Percentiles rank a stretch among this genome's conserved stretches.
These are phyloP conservation scores for Nephrocerus scutellatus DNA, from an alignment of 2,888 invertebrate genomes.

Conservation along the genomic window DNA sequence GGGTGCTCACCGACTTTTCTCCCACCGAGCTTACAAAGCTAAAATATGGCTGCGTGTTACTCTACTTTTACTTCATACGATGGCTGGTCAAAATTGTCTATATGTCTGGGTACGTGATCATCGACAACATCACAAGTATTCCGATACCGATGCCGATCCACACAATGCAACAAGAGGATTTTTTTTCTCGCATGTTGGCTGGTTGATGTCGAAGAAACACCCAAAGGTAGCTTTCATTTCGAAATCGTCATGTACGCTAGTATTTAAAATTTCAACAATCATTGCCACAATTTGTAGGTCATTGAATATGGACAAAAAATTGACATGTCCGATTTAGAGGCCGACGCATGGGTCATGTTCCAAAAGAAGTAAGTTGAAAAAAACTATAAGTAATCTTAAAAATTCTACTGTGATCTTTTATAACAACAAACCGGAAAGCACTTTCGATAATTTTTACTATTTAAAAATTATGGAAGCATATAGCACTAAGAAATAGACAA, in stretches of 20 bases:
- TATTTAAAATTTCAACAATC: neutral
- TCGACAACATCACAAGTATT: slow-evolving; percentile 71
- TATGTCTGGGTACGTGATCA: slow-evolving; percentile 77
- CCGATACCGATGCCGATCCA: slow-evolving; percentile 68
- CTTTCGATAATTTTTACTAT: no score
- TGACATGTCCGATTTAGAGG: slow-evolving; percentile 74
- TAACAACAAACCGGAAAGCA: no score
- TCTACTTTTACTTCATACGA: slow-evolving; percentile 60
- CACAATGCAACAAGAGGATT: slow-evolving; percentile 75
- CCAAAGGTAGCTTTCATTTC: slow-evolving; percentile 51
- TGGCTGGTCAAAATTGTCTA: slow-evolving; percentile 72
- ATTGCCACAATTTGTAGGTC: slow-evolving; percentile 39
- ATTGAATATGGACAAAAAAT: slow-evolving; percentile 68
- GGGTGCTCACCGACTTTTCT: slow-evolving; percentile 73
- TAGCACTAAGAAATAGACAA: no score
- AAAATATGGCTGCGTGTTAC: slow-evolving; percentile 54
- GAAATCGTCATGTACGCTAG: neutral
- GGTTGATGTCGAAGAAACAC: slow-evolving; percentile 74
- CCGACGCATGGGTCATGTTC: slow-evolving; percentile 72
- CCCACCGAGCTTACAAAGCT: slow-evolving; percentile 74
- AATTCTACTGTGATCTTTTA: no score
- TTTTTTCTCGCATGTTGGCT: slow-evolving; percentile 83
- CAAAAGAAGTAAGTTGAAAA: slow-evolving; percentile 75
- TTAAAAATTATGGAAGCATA: no score
- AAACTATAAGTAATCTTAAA: no score